These are phyloP conservation scores for Gryllus bimaculatus DNA, from an alignment of 1,140 invertebrate genomes.

Conservation along the genomic window DNA sequence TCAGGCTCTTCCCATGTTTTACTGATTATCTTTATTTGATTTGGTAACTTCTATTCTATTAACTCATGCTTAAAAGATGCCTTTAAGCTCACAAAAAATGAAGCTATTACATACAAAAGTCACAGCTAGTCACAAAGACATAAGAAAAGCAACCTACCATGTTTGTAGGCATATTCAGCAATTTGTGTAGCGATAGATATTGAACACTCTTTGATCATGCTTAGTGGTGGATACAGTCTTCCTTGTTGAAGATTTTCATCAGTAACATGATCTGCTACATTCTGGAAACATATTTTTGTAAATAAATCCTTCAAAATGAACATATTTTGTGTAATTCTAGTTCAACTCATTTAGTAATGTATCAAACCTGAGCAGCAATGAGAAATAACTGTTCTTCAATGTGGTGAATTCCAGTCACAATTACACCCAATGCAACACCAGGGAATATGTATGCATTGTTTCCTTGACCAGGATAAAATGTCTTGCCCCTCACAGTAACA, in stretches of 20 bases:
- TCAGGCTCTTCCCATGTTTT: too few species aligned
- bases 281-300: conserved; percentile 34
- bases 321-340: too few species aligned
- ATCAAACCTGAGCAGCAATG: conserved; percentile 64
- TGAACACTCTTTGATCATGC: conserved; percentile 81
- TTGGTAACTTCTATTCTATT: too few species aligned
- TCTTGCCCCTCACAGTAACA: conserved; percentile 66
- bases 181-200: conserved; percentile 75
- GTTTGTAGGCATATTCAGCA: conserved; percentile 80
- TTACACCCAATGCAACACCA: conserved; percentile 78
- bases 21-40: too few species aligned
- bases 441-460: conserved; percentile 98
- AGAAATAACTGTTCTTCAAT: conserved; percentile 86
- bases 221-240: conserved; percentile 89
- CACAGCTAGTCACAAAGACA: not conserved
- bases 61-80: too few species aligned
- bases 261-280: conserved; percentile 73
- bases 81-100: too few species aligned
- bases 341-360: not conserved
- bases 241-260: conserved; percentile 73
- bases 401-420: conserved; percentile 68
- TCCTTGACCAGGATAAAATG: conserved; percentile 79
- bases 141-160: conserved; percentile 40
- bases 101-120: too few species aligned
- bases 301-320: too few species aligned